phyloP scores from a whole-genome alignment of 2,888 invertebrate genomes.

The Priocnemis perturbator region DNA sequence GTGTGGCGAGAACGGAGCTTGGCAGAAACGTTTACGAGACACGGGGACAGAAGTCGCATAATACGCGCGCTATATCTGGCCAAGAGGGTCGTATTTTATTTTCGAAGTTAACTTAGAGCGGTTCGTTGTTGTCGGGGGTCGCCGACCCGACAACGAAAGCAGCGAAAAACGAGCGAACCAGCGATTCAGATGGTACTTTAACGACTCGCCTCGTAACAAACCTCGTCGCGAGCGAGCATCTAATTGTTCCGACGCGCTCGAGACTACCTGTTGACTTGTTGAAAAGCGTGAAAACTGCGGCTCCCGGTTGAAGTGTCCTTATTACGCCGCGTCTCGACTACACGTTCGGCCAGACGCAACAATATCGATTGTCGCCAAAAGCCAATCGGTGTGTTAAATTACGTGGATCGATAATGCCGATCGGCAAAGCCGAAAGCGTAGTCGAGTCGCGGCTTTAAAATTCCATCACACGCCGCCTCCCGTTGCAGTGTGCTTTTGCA shows the following conservation, averaged over 20 bases:
- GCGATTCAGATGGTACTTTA: slow-evolving; percentile 3
- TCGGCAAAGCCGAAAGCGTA: no score
- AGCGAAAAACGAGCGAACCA: neutral
- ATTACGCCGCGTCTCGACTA: no score
- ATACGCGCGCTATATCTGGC: slow-evolving; percentile 55
- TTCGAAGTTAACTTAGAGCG: slow-evolving; percentile 45
- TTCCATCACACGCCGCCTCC: no score
- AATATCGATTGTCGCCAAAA: no score
- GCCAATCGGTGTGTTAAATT: no score
- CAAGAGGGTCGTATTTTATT: slow-evolving; percentile 48
- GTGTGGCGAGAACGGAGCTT: slow-evolving; percentile 25
- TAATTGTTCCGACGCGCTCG: no score
- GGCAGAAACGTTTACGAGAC: slow-evolving; percentile 15
- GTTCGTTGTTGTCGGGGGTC: slow-evolving; percentile 47
- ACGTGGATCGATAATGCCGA: no score
- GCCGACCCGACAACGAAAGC: slow-evolving; percentile 16
- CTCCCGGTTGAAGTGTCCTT: neutral
- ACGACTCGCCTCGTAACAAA: slow-evolving; percentile 6
- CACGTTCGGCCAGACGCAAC: no score
- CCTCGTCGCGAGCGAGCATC: neutral
- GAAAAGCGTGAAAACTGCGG: neutral
- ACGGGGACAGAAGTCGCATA: slow-evolving; percentile 37
- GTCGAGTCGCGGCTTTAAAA: no score
- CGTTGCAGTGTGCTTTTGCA: no score
- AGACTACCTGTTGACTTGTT: neutral